Evolutionary conservation across 2,888 invertebrate genomes (phyloP).

Genomic region (Standfussiana lucernea): DNA sequence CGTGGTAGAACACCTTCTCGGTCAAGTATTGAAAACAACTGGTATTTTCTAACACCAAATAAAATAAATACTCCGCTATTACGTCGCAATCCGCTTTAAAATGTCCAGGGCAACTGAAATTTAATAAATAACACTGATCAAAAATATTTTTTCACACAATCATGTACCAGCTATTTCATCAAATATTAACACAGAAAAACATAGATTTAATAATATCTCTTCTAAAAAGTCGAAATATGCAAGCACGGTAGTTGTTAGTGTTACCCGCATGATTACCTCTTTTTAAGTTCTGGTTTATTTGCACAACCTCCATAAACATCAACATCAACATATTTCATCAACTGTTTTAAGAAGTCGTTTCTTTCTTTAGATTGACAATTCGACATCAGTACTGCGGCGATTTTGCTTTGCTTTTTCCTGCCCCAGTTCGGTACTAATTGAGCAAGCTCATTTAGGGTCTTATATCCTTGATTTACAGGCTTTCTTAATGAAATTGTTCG

Average conservation of each 20-base stretch:
- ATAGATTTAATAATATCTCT: background rate
- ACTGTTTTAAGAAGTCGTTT: conserved; percentile 88
- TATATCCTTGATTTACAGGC: conserved; percentile 52
- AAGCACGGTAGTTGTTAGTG: background rate
- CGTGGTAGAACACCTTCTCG: conserved; percentile 93
- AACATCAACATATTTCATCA: conserved; percentile 91
- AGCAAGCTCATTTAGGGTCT: conserved; percentile 53
- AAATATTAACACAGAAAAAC: background rate
- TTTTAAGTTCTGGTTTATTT: conserved; percentile 64
- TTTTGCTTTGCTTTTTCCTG: conserved; percentile 84
- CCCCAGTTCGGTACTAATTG: conserved; percentile 81
- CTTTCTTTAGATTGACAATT: conserved; percentile 89
- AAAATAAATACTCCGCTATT: conserved; percentile 92
- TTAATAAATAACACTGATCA: conserved; percentile 23
- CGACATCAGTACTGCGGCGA: conserved; percentile 91
- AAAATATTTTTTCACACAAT: background rate
- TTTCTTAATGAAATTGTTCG: conserved; percentile 84
- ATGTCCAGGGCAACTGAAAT: conserved; percentile 92
- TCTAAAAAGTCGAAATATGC: background rate
- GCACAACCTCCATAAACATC: conserved; percentile 91
- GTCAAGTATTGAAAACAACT: conserved; percentile 93
- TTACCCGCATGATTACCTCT: conserved; percentile 54
- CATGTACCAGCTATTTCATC: background rate
- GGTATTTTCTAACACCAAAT: conserved; percentile 93
- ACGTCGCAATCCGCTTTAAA: conserved; percentile 90